phyloP scores from a whole-genome alignment of 2,797 vertebrate genomes.

The Centropyge bicolor region DNA sequence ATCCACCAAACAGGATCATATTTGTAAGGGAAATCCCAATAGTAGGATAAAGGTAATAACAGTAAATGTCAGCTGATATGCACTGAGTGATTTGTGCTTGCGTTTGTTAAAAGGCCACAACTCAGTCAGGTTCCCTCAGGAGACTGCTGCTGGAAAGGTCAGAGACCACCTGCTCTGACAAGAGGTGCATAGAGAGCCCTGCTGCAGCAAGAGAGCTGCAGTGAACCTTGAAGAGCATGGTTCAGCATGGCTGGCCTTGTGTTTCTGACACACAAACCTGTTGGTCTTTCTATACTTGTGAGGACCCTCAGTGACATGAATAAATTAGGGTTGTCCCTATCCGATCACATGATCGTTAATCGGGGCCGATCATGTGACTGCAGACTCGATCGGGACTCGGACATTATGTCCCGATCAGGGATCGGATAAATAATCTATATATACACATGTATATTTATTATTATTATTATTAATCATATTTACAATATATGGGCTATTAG shows the following conservation, averaged over 20 bases:
- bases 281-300: no score
- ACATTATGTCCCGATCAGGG: no score
- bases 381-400: no score
- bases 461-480: no score
- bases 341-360: no score
- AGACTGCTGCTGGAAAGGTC: slow-evolving; percentile 70
- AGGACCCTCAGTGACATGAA: no score
- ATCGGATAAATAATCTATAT: no score
- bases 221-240: slow-evolving; percentile 78
- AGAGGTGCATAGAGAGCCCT: slow-evolving; percentile 29
- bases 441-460: no score
- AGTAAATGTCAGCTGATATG: slow-evolving; percentile 19
- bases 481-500: no score
- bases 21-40: neutral
- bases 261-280: neutral
- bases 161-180: slow-evolving; percentile 62
- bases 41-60: neutral
- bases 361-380: no score
- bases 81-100: slow-evolving; percentile 36
- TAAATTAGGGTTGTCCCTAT: no score
- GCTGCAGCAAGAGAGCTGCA: slow-evolving; percentile 48
- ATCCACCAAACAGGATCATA: neutral
- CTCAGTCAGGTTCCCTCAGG: slow-evolving; percentile 44
- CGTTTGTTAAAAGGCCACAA: slow-evolving; percentile 60
- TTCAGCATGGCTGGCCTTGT: slow-evolving; percentile 61